Base-by-base conservation (phyloP, 2,113 vertebrate genomes). In the Albula glossodonta region DNA sequence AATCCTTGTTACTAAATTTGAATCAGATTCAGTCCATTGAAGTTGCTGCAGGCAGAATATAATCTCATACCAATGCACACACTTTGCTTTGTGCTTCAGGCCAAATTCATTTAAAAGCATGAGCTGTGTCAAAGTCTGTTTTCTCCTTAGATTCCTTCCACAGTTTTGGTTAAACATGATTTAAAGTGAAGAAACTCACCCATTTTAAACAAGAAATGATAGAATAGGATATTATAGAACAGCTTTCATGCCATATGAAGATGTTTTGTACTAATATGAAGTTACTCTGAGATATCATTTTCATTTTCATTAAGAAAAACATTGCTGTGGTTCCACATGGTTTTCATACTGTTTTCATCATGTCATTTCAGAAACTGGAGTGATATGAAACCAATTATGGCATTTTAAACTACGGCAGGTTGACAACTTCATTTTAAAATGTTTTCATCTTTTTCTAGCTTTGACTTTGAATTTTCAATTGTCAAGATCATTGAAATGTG, bases 11-110 rank as follows among this genome's bases (percentile, higher is more conserved):
- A 56, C 6, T 86, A 63, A 77, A 86, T 53, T 63, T 51, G 85
- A 83, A 83, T 86, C 85, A 78, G 53, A 86, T 83, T 52, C 81
- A 78, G 51, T 78, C 74, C 70, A 78, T 82, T 22, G 81, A 78
- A 15, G 48, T 4, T 22, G 51, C 31, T 63, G 51, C 51, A 78
- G 66, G 70, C 81, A 63, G 56, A 74, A 66, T 56, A 78, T 66
- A 83, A 80, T 60, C 52, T 51, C 51, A 70, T 77, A 49, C 60
- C 70, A 48, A 17, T 80, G 50, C 31, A n/a, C 51, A 63, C 63
- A 79, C 52, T 87, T 87, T 83, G 82, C 78, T 57, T 83, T 80
- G 25, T n/a, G n/a, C 49, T 49, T 50, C 31, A 13, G 13, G 51
- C 66, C 70, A 79, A 78, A 79, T 57, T 82, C 5, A 8, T 86